Base-by-base conservation (phyloP, 2,797 vertebrate species). In the Nannoperca australis region DNA sequence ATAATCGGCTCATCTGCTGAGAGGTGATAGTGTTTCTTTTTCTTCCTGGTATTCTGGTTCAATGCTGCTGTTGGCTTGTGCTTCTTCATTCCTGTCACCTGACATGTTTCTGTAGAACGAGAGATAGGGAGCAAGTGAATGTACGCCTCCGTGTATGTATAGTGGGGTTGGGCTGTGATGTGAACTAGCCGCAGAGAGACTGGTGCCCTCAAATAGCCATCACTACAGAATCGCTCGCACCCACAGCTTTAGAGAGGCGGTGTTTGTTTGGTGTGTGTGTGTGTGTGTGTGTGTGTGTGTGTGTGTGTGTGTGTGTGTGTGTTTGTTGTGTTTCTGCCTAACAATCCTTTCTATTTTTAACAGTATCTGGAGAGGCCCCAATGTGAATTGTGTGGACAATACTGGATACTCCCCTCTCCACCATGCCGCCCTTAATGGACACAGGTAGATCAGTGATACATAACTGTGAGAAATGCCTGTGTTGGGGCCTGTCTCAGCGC, bases 301-400 rank as follows among this genome's bases (percentile, higher is more conserved):
- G 71, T 85, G 64, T 85, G 62, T 27, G 54, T 56, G 44, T 76
- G 50, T 50, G 32, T 65, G 14, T 76, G 51, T 56, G 44, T 76
- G 50, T 50, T 24, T 65, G 14, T 45, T 55, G 38, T 67, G n/a
- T 56, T 44, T 34, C 4, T 15, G 50, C 55, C 22, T 84, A 80
- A 88, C 63, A 69, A 32, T 79, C 15, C 7, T 84, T 63, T 90
- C 66, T 90, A 0, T 45, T 83, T 65, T 74, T 63, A 79, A 53
- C 94, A 99, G 98, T 89, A 99, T 99, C 93, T 99, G 98, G 98
- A 97, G 98, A 89, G 97, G 97, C 71, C 98, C 98, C 24, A 99
- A 98, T 79, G 97, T 99, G 95, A 99, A 99, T 90, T 99, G 98
- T 70, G 97, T 98, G 85, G 98, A 99, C 95, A 98, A 95, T 89